phyloP scores from a whole-genome alignment of 2,797 vertebrate genomes.

The Pempheris klunzingeri region DNA sequence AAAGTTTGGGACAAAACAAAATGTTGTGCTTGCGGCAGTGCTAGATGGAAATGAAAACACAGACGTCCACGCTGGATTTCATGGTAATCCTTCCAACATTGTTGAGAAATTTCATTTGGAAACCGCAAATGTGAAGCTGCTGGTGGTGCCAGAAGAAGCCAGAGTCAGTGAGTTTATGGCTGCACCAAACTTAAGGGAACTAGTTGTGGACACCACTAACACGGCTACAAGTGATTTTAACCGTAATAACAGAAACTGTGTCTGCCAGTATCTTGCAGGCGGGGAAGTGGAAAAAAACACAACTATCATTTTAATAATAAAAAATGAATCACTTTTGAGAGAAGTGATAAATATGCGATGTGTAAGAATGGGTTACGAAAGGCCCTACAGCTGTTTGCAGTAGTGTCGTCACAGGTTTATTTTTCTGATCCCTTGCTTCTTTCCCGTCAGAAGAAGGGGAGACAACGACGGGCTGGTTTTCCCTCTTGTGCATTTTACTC shows the following conservation, averaged over 20 bases:
- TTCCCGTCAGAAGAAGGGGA: slow-evolving; percentile 33
- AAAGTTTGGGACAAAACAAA: background rate
- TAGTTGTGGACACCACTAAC: background rate
- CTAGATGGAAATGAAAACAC: background rate
- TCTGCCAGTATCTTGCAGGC: background rate
- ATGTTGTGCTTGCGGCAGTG: background rate
- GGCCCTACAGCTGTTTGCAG: slow-evolving; percentile 7
- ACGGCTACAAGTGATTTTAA: background rate
- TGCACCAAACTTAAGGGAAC: background rate
- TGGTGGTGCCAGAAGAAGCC: background rate
- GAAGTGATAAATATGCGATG: background rate
- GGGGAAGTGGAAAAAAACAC: background rate
- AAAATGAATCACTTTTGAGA: slow-evolving; percentile 27
- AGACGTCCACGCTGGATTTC: background rate
- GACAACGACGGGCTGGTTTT: slow-evolving; percentile 40
- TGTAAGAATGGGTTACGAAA: background rate
- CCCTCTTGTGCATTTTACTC: slow-evolving; percentile 39
- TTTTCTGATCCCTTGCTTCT: slow-evolving; percentile 9
- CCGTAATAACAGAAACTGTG: background rate
- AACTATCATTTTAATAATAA: slow-evolving; percentile 16
- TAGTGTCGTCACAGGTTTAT: background rate
- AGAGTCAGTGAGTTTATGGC: background rate
- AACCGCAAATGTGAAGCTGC: background rate
- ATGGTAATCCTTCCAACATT: background rate
- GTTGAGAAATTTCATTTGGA: background rate